phyloP scores from a whole-genome alignment of 2,888 invertebrate species.

The Phragmatobia fuliginosa region DNA sequence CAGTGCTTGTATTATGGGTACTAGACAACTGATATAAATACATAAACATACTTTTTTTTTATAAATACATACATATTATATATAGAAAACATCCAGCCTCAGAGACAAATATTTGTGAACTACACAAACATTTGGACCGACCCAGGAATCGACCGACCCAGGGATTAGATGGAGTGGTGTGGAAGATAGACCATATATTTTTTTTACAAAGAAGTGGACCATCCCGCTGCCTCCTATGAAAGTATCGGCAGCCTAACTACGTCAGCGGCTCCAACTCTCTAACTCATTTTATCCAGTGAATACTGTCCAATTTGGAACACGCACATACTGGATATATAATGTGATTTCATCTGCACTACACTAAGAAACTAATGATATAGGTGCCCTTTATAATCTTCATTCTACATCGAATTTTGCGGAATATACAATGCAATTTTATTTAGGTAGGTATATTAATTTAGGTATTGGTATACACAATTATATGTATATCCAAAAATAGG shows the following conservation, averaged over 20 bases:
- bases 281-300: slow-evolving; percentile 74
- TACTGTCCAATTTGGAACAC: slow-evolving; percentile 71
- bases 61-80: too few relatives aligned
- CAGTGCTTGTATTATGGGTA: too few relatives aligned
- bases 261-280: slow-evolving; percentile 55
- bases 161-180: too few relatives aligned
- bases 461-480: background rate
- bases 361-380: slow-evolving; percentile 47
- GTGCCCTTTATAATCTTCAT: slow-evolving; percentile 20
- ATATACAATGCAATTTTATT: background rate
- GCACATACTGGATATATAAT: slow-evolving; percentile 51
- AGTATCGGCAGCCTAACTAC: slow-evolving; percentile 13
- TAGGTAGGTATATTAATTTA: background rate
- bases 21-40: too few relatives aligned
- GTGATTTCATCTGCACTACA: slow-evolving; percentile 52
- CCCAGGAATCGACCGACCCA: too few relatives aligned
- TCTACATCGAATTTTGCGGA: background rate
- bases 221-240: slow-evolving; percentile 34
- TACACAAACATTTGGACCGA: too few relatives aligned
- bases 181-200: too few relatives aligned
- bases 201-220: too few relatives aligned
- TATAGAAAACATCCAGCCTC: too few relatives aligned
- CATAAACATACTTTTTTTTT: too few relatives aligned
- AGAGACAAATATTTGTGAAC: too few relatives aligned
- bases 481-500: background rate